Evolutionary conservation across 92 coral and sea anemone species (phyloP).

Genomic region (Actinostola sp.): DNA sequence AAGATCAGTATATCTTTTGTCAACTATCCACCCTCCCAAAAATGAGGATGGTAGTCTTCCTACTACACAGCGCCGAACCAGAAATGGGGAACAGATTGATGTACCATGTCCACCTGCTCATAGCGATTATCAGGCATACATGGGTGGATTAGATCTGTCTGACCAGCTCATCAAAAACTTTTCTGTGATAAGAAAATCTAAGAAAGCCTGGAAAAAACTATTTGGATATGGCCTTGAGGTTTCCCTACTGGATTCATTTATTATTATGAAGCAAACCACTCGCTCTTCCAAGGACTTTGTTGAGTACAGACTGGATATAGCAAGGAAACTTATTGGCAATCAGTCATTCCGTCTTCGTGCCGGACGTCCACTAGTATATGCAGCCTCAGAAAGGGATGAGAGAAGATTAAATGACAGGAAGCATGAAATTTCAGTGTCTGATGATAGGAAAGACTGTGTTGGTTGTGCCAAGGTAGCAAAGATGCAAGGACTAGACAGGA

Average conservation of each 20-base stretch:
- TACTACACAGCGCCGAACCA: background rate
- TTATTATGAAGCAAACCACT: slow-evolving; percentile 28
- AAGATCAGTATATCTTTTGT: slow-evolving; percentile 39
- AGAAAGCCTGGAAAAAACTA: slow-evolving; percentile 49
- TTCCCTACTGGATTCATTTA: slow-evolving; percentile 39
- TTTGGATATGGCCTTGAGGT: slow-evolving; percentile 50
- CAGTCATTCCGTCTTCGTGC: slow-evolving; percentile 24
- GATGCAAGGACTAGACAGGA: background rate
- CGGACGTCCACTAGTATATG: slow-evolving; percentile 22
- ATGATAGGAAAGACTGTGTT: slow-evolving; percentile 39
- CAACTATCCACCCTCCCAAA: slow-evolving; percentile 55
- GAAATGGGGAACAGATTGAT: background rate
- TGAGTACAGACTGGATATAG: slow-evolving; percentile 17
- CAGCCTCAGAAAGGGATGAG: slow-evolving; percentile 3
- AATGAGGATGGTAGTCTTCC: slow-evolving; percentile 8
- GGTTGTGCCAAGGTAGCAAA: slow-evolving; percentile 46
- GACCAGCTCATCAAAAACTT: slow-evolving; percentile 43
- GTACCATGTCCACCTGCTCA: slow-evolving; percentile 48
- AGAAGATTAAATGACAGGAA: slow-evolving; percentile 15
- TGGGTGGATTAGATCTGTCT: slow-evolving; percentile 38
- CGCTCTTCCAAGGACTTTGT: slow-evolving; percentile 26
- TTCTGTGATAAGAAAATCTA: slow-evolving; percentile 32
- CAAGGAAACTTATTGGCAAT: slow-evolving; percentile 24
- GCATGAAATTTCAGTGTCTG: slow-evolving; percentile 23
- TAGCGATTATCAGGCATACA: slow-evolving; percentile 26